Percentiles rank a stretch among this genome's conserved stretches.
These are phyloP conservation scores for Ctenicera cuprea DNA, from an alignment of 2,888 invertebrate genomes.

Conservation along the genomic window DNA sequence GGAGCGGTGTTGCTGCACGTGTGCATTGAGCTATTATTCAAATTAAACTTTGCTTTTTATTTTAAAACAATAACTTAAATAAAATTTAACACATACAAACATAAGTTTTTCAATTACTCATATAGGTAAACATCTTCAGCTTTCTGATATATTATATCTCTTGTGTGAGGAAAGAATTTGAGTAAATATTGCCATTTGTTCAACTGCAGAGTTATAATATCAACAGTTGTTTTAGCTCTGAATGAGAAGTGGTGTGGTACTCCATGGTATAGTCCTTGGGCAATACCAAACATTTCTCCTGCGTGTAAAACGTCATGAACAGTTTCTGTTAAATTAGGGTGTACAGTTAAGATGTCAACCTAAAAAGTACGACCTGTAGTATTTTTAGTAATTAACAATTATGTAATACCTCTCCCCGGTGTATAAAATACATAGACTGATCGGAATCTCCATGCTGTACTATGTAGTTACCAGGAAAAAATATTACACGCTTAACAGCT, in stretches of 20 bases:
- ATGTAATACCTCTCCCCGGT: constrained; percentile 73
- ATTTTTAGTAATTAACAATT: background rate
- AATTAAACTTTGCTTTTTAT: no score
- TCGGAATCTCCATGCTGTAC: constrained; percentile 76
- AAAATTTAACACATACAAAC: background rate
- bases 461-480: constrained; percentile 76
- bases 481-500: constrained; percentile 74
- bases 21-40: no score
- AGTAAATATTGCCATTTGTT: constrained; percentile 75
- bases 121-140: constrained; percentile 55
- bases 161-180: constrained; percentile 63
- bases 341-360: constrained; percentile 76
- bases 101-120: constrained; percentile 6
- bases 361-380: constrained; percentile 57
- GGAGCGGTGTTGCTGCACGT: no score
- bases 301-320: constrained; percentile 75
- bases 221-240: constrained; percentile 74
- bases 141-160: constrained; percentile 61
- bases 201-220: constrained; percentile 74
- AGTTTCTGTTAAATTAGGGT: constrained; percentile 72
- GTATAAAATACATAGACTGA: constrained; percentile 76
- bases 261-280: constrained; percentile 75
- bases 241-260: constrained; percentile 76
- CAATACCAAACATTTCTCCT: constrained; percentile 76
- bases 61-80: no score